A percentile compares a stretch with the other conserved stretches of the same genome.
Conservation (phyloP, 2,797 vertebrate species). For the Hyperoplus immaculatus region DNA sequence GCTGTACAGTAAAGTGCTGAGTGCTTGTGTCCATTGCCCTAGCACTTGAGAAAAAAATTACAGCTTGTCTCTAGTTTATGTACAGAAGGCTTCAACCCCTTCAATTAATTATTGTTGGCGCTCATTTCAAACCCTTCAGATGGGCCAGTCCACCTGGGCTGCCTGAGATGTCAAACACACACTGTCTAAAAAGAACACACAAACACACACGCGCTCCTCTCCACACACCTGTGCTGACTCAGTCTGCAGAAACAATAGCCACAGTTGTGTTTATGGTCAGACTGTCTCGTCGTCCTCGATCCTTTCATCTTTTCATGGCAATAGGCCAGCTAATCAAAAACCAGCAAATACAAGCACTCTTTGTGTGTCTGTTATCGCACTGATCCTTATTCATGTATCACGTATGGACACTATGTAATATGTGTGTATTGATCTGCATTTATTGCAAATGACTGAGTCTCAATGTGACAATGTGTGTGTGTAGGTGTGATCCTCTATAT, state of each 20-base stretch:
- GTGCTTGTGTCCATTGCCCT: too few relatives aligned
- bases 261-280: slow-evolving; percentile 40
- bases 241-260: slow-evolving; percentile 28
- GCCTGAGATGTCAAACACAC: slow-evolving; percentile 15
- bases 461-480: slow-evolving; percentile 34
- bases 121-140: slow-evolving; percentile 34
- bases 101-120: slow-evolving; percentile 47
- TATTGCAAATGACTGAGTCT: too few relatives aligned
- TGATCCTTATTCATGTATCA: slow-evolving; percentile 5
- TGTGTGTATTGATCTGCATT: background rate
- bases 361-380: background rate
- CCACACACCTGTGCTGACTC: slow-evolving; percentile 43
- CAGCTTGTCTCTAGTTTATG: too few relatives aligned
- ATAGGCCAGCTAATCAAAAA: slow-evolving; percentile 35
- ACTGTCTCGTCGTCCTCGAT: background rate
- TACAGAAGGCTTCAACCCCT: slow-evolving; percentile 27
- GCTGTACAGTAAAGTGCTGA: too few relatives aligned
- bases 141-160: slow-evolving; percentile 53
- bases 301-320: slow-evolving; percentile 46
- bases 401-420: background rate
- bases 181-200: background rate
- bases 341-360: background rate
- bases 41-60: too few relatives aligned
- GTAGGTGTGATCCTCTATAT: slow-evolving; percentile 98
- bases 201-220: background rate